phyloP scores from a whole-genome alignment of 35 echinoderm and acorn worm species.

The Lytechinus pictus region DNA sequence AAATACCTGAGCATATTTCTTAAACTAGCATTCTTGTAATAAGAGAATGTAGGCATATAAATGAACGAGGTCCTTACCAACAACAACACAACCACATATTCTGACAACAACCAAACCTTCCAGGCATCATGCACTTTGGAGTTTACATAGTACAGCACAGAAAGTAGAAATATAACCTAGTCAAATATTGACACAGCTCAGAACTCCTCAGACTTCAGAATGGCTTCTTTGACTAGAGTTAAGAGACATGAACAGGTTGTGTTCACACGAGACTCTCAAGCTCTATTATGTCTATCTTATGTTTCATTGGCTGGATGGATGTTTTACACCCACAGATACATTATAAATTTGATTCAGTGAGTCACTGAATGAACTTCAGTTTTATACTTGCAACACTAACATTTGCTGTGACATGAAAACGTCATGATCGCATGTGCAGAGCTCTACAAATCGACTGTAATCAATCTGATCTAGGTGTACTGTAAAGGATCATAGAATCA shows the following conservation, averaged over 20 bases:
- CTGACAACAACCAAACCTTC: neutral
- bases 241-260: neutral
- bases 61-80: neutral
- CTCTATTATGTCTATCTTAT: neutral
- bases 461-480: too few species aligned
- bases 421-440: too few species aligned
- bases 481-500: too few species aligned
- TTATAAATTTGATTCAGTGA: too few species aligned
- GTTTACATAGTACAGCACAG: neutral
- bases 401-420: too few species aligned
- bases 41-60: neutral
- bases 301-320: neutral
- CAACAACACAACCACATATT: neutral
- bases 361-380: too few species aligned
- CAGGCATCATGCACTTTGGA: neutral
- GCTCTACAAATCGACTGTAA: too few species aligned
- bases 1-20: neutral
- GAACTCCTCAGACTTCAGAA: neutral
- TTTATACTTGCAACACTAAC: too few species aligned
- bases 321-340: neutral
- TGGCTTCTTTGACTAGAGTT: neutral
- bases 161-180: neutral
- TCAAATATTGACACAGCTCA: neutral
- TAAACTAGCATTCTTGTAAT: neutral
- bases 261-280: neutral